phyloP scores from a whole-genome alignment of 2,888 invertebrate genomes.

The Chydorus sphaericus region DNA sequence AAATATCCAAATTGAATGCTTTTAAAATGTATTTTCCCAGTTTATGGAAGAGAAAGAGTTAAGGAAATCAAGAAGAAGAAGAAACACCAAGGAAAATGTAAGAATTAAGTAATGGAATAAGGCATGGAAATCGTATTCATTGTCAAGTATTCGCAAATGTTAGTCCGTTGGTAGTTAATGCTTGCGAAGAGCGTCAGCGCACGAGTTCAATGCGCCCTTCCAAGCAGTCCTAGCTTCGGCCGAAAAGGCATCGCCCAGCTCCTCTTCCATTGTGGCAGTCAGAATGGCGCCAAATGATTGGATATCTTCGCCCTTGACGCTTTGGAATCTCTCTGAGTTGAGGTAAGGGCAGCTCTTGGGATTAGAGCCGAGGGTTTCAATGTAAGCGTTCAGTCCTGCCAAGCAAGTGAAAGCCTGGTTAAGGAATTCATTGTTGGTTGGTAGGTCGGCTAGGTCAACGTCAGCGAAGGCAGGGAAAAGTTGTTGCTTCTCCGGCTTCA shows the following conservation, averaged over 20 bases:
- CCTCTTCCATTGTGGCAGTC: background rate
- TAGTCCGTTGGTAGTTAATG: too few species aligned
- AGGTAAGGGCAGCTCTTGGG: background rate
- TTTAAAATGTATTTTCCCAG: too few species aligned
- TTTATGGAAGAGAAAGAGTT: too few species aligned
- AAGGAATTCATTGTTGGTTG: background rate
- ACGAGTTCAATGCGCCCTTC: background rate
- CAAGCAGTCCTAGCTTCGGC: background rate
- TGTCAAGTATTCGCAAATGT: too few species aligned
- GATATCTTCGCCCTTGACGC: background rate
- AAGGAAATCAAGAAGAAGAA: too few species aligned
- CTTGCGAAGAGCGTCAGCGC: background rate
- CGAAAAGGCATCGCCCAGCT: background rate
- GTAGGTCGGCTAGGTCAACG: background rate
- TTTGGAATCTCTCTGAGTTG: background rate
- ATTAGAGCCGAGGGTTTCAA: background rate
- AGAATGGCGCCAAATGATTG: background rate
- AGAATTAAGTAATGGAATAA: too few species aligned
- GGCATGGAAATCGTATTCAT: too few species aligned
- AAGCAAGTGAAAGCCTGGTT: background rate
- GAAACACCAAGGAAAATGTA: too few species aligned
- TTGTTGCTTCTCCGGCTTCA: background rate
- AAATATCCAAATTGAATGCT: too few species aligned
- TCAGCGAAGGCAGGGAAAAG: background rate
- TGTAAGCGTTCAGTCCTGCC: background rate